Percentiles rank a stretch among this genome's conserved stretches.
These are phyloP conservation scores for Capitella teleta DNA, from an alignment of 1,140 invertebrate species.

Conservation along the genomic window DNA sequence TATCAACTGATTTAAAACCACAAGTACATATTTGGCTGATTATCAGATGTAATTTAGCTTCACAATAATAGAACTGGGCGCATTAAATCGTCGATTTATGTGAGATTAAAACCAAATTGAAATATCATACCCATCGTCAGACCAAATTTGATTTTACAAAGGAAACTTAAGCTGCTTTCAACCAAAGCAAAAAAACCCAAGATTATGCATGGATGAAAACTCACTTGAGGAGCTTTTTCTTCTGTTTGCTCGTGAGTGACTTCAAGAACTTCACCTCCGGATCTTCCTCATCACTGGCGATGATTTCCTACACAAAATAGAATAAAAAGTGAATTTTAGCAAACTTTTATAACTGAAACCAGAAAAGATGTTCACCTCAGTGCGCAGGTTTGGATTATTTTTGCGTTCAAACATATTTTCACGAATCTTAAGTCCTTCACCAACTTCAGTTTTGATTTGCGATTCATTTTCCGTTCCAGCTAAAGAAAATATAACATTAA, in stretches of 20 bases:
- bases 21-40: not conserved
- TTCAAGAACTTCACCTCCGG: slow-evolving; percentile 66
- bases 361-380: not conserved
- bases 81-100: not conserved
- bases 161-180: not conserved
- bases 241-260: slow-evolving; percentile 72
- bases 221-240: slow-evolving; percentile 77
- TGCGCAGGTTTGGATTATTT: not conserved
- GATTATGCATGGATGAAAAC: slow-evolving; percentile 13
- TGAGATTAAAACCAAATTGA: not conserved
- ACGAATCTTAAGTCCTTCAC: not conserved
- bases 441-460: not conserved
- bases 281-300: slow-evolving; percentile 16
- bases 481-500: too few relatives aligned
- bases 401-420: not conserved
- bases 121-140: not conserved
- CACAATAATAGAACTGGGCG: not conserved
- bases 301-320: not conserved
- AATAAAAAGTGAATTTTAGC: not conserved
- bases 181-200: not conserved
- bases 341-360: not conserved
- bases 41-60: not conserved
- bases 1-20: not conserved
- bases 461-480: too few relatives aligned
- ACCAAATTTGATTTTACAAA: not conserved